These are phyloP conservation scores for Aspiorhynchus laticeps DNA, from an alignment of 2,113 vertebrate genomes.

Conservation along the genomic window DNA sequence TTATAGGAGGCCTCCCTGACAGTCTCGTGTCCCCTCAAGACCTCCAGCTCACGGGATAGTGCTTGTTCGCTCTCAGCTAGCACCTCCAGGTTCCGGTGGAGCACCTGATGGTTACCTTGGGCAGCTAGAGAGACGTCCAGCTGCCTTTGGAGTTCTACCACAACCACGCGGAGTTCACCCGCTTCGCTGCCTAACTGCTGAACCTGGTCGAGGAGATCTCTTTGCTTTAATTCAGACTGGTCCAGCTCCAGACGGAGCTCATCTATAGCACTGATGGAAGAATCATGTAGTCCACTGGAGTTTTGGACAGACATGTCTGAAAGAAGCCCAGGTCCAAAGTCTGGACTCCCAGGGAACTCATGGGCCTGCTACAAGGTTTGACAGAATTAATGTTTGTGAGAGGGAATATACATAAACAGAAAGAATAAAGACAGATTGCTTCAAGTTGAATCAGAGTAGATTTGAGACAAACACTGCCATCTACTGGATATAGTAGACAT, in stretches of 20 bases:
- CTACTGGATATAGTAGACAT: constrained; percentile 37
- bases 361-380: constrained; percentile 72
- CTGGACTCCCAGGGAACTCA: constrained; percentile 83
- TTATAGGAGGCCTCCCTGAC: constrained; percentile 60
- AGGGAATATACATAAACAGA: not conserved
- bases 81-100: constrained; percentile 69
- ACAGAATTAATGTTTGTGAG: not conserved
- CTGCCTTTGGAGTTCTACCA: constrained; percentile 83
- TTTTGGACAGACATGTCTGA: constrained; percentile 76
- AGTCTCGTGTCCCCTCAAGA: constrained; percentile 62
- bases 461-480: constrained; percentile 43
- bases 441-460: not conserved
- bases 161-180: constrained; percentile 77
- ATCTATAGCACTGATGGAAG: constrained; percentile 76
- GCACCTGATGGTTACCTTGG: constrained; percentile 73
- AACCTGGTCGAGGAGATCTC: constrained; percentile 76
- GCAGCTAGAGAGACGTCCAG: constrained; percentile 76
- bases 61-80: constrained; percentile 67
- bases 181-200: constrained; percentile 85
- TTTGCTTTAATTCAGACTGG: constrained; percentile 87
- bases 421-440: not conserved
- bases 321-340: constrained; percentile 80
- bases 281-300: constrained; percentile 63
- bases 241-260: constrained; percentile 91
- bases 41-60: constrained; percentile 72